Base-by-base conservation (phyloP, 2,888 invertebrate species). In the Deilephila porcellus region DNA sequence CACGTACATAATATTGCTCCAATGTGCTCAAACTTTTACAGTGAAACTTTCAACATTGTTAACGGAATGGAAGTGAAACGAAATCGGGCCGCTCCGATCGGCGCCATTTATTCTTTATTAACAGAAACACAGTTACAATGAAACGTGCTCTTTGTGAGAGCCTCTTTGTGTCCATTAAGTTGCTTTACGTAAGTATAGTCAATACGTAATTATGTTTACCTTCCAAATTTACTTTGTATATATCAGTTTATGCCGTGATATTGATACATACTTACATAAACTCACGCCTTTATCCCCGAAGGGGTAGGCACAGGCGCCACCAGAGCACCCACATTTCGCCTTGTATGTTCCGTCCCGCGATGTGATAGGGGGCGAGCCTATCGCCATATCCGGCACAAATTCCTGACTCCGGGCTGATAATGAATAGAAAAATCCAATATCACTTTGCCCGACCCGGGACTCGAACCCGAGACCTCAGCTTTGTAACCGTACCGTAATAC, bases 101-200 rank as follows among this genome's bases (percentile, higher is more conserved):
- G n/a, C 62, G 14, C 62, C 62, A 63, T 63, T 63, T 63, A 63
- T 34, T 32, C 62, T 63, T 63, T 63, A 63, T 63, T 63, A 63
- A 63, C 62, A 63, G 32, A 63, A 63, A 63, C 62, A 19, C 34
- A 63, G 32, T 63, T 32, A 63, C 62, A 63, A 63, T 63, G 62
- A 63, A 34, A 63, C 62, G 62, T 34, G 62, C 34, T 32, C 62
- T 63, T 63, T 63, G 62, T 63, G 56, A 34, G 34, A 34, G 34
- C 7, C 32, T 19, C 62, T 63, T 63, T 63, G 34, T 63, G 19
- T n/a, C 62, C 17, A 17, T 32, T 63, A 63, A 63, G 34, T 56
- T 56, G 56, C 34, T 63, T 6, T 34, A 34, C 34, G n/a, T n/a
- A n/a, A n/a, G n/a, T 63, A 6, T 32, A 63, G 32, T 7, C 56